Evolutionary conservation across 1,140 invertebrate species (phyloP).

Genomic region (Drosophila athabasca): DNA sequence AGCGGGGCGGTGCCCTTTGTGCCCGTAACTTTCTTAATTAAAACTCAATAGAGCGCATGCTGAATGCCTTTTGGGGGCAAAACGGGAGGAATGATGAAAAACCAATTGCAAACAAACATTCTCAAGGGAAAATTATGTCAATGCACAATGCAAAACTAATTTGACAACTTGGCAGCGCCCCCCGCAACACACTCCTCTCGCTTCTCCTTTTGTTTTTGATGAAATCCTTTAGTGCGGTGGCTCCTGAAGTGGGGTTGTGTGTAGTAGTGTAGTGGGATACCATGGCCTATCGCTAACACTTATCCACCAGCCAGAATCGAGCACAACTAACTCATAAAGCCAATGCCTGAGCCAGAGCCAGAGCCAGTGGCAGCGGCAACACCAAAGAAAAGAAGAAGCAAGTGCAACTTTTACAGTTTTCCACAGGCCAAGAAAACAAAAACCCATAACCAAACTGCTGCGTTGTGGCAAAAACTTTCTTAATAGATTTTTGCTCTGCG

Average conservation of each 20-base stretch:
- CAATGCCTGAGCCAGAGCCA: background rate
- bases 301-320: conserved; percentile 39
- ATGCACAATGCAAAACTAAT: conserved; percentile 61
- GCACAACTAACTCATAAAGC: conserved; percentile 68
- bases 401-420: conserved; percentile 70
- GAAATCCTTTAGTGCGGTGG: conserved; percentile 37
- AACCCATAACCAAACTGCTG: conserved; percentile 68
- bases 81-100: conserved; percentile 30
- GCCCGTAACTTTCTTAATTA: conserved; percentile 75
- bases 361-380: too few species aligned
- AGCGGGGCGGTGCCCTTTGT: conserved; percentile 11
- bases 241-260: conserved; percentile 5
- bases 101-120: conserved; percentile 57
- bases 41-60: conserved; percentile 62
- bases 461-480: conserved; percentile 79
- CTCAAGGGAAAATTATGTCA: conserved; percentile 50
- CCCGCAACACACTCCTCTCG: background rate
- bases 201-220: conserved; percentile 2
- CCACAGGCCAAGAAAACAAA: conserved; percentile 55
- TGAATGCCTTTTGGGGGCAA: conserved; percentile 52
- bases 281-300: conserved; percentile 57
- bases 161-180: conserved; percentile 37
- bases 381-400: conserved; percentile 12
- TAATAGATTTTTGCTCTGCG: conserved; percentile 77
- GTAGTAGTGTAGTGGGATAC: conserved; percentile 27